Evolutionary conservation across 2,113 vertebrate genomes (phyloP).

Genomic region (Drymodes brunneopygia): DNA sequence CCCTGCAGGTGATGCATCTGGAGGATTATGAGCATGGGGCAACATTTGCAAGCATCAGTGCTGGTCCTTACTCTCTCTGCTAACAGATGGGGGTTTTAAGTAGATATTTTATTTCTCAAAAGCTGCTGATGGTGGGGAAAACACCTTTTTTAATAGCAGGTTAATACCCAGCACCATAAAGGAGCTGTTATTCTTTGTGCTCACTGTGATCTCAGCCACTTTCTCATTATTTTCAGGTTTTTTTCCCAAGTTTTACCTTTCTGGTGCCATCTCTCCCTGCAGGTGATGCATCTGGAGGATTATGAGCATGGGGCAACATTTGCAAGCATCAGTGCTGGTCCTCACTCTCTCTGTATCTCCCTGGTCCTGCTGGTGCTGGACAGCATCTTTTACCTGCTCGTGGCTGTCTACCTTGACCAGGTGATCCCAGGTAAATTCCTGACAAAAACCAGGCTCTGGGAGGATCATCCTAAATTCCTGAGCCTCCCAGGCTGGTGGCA

Average conservation of each 20-base stretch:
- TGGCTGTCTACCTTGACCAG: constrained; percentile 93
- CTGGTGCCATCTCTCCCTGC: background rate
- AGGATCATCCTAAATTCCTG: background rate
- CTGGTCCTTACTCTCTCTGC: constrained; percentile 84
- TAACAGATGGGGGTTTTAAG: too few relatives aligned
- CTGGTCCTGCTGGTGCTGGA: constrained; percentile 83
- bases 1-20: constrained; percentile 87
- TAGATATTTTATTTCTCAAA: too few relatives aligned
- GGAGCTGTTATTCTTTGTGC: background rate
- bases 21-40: constrained; percentile 90
- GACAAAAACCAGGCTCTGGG: background rate
- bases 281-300: constrained; percentile 96
- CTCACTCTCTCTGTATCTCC: constrained; percentile 86
- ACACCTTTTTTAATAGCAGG: background rate
- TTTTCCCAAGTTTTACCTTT: background rate
- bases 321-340: constrained; percentile 82
- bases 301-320: constrained; percentile 86
- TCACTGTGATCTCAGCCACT: background rate
- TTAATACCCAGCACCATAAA: fast-evolving
- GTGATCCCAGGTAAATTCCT: constrained; percentile 86
- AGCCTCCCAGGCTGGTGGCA: background rate
- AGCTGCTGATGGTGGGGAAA: background rate
- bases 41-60: constrained; percentile 80
- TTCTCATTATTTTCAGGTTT: fast-evolving
- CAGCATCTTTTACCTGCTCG: constrained; percentile 88